phyloP scores from a whole-genome alignment of 2,113 vertebrate genomes.

The Clarias batrachus region DNA sequence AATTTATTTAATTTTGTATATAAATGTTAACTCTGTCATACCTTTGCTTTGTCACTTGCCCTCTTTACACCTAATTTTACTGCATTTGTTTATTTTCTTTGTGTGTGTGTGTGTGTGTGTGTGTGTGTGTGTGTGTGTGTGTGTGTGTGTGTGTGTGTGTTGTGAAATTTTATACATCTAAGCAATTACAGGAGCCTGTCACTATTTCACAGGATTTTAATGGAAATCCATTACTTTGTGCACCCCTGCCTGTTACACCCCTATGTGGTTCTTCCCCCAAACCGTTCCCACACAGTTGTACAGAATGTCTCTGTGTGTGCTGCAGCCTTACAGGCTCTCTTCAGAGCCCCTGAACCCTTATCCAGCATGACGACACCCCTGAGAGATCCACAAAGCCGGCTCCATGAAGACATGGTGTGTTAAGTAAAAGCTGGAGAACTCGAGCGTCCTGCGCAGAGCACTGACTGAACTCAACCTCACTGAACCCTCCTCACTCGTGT shows the following conservation, averaged over 20 bases:
- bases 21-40: not conserved
- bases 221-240: not conserved
- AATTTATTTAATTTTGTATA: not conserved
- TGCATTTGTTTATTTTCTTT: not conserved
- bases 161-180: not conserved
- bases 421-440: not conserved
- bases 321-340: not conserved
- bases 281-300: not conserved
- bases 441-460: not conserved
- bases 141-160: not conserved
- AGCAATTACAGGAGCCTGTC: not conserved
- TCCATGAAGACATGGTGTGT: not conserved
- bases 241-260: not conserved
- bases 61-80: not conserved
- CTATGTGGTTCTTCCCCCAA: not conserved
- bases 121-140: not conserved
- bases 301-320: not conserved
- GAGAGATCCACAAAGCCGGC: not conserved
- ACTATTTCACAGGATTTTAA: not conserved
- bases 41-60: not conserved
- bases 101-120: not conserved
- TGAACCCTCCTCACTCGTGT: not conserved
- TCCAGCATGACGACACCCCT: not conserved
- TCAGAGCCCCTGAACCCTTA: not conserved
- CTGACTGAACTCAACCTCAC: not conserved